A percentile compares a stretch with the other conserved stretches of the same genome.
phyloP scores from a whole-genome alignment of 1,140 invertebrate genomes.

The Eumaeus atala region DNA sequence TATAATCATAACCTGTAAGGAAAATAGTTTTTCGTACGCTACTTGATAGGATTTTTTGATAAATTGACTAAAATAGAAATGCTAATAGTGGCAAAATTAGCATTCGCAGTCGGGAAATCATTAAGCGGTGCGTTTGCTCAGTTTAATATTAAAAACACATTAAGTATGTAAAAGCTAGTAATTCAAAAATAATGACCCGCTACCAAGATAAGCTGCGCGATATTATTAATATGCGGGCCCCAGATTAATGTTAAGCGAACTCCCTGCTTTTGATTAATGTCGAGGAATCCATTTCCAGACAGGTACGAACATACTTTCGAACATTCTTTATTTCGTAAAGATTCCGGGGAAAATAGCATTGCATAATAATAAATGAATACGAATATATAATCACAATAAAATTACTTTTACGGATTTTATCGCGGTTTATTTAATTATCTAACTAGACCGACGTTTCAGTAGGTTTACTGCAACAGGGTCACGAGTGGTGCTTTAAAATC shows the following conservation, averaged over 20 bases:
- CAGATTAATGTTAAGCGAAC: constrained; percentile 12
- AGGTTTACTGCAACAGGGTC: too few species aligned
- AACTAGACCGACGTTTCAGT: too few species aligned
- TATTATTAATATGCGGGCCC: constrained; percentile 5
- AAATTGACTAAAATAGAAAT: constrained; percentile 6
- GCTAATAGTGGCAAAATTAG: neutral
- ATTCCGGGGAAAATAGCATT: too few species aligned
- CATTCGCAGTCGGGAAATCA: neutral
- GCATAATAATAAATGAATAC: too few species aligned
- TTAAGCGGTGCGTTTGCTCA: neutral
- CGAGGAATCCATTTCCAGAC: constrained; percentile 9
- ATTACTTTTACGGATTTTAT: too few species aligned
- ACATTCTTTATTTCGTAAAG: neutral
- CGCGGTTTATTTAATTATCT: too few species aligned
- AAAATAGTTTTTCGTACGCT: too few species aligned
- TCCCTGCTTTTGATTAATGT: constrained; percentile 13
- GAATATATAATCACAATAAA: too few species aligned
- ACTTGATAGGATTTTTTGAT: neutral
- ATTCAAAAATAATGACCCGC: constrained; percentile 11
- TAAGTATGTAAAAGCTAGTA: constrained; percentile 1
- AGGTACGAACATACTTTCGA: neutral
- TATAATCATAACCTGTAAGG: neutral
- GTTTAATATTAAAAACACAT: constrained; percentile 3
- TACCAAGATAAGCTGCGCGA: neutral
- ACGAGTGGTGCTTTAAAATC: too few species aligned